phyloP scores from a whole-genome alignment of 2,113 vertebrate species.

The Clarias macrocephalus region DNA sequence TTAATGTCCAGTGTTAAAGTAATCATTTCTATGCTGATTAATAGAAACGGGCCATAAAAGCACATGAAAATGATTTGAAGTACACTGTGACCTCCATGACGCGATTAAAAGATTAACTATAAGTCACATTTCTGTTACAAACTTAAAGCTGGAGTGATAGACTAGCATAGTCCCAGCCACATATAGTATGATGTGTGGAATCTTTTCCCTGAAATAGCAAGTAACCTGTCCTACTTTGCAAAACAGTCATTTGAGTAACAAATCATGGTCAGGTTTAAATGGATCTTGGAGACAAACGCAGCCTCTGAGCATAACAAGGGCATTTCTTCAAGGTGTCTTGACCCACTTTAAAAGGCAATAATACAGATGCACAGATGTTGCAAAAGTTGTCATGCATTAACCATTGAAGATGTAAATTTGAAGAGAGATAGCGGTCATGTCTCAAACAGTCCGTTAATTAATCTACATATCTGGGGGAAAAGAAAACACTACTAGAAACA shows the following conservation, averaged over 20 bases:
- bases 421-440: neutral
- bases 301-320: neutral
- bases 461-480: neutral
- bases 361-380: neutral
- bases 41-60: slow-evolving; percentile 55
- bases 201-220: slow-evolving; percentile 32
- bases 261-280: slow-evolving; percentile 31
- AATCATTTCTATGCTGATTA: slow-evolving; percentile 57
- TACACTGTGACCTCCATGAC: slow-evolving; percentile 47
- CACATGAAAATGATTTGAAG: slow-evolving; percentile 40
- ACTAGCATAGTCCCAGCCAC: neutral
- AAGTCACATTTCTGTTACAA: slow-evolving; percentile 1
- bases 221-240: slow-evolving; percentile 43
- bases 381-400: neutral
- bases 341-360: neutral
- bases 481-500: neutral
- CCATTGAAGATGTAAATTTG: neutral
- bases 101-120: slow-evolving; percentile 63
- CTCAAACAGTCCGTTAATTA: neutral
- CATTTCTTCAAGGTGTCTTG: slow-evolving; percentile 1
- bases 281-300: slow-evolving; percentile 16
- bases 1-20: slow-evolving; percentile 62
- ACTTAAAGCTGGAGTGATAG: neutral
- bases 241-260: slow-evolving; percentile 49
- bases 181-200: slow-evolving; percentile 31